Evolutionary conservation across 2,888 invertebrate genomes (phyloP).

Genomic region (Harpalus rufipes): DNA sequence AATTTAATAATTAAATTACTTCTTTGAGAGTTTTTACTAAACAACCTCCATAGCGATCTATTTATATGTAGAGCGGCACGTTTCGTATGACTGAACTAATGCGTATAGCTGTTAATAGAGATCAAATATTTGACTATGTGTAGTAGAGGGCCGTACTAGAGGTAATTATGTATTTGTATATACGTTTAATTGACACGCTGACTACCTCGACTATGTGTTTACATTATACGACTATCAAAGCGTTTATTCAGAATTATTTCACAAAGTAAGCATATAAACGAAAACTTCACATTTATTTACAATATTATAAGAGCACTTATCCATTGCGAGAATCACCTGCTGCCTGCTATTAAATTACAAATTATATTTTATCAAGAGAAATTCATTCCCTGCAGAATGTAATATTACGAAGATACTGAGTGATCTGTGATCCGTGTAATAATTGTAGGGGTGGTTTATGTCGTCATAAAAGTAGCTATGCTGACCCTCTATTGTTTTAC

Average conservation of each 20-base stretch:
- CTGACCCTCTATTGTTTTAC: neutral
- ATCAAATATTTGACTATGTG: neutral
- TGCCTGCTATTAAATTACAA: neutral
- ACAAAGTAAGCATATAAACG: neutral
- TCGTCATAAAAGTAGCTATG: neutral
- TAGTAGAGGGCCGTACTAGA: neutral
- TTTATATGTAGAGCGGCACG: neutral
- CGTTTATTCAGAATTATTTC: neutral
- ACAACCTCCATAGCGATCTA: no score
- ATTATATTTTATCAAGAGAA: neutral
- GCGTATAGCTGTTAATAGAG: neutral
- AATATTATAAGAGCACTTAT: neutral
- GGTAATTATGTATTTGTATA: neutral
- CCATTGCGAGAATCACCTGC: neutral
- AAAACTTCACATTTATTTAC: neutral
- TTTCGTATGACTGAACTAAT: neutral
- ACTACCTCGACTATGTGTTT: neutral
- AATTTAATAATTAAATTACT: no score
- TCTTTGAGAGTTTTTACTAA: no score
- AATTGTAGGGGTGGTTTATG: neutral
- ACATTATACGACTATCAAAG: neutral
- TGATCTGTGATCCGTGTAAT: neutral
- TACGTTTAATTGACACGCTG: neutral
- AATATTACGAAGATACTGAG: neutral
- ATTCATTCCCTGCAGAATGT: neutral